phyloP scores from a whole-genome alignment of 2,113 vertebrate species.

The Nothocercus nigrocapillus region DNA sequence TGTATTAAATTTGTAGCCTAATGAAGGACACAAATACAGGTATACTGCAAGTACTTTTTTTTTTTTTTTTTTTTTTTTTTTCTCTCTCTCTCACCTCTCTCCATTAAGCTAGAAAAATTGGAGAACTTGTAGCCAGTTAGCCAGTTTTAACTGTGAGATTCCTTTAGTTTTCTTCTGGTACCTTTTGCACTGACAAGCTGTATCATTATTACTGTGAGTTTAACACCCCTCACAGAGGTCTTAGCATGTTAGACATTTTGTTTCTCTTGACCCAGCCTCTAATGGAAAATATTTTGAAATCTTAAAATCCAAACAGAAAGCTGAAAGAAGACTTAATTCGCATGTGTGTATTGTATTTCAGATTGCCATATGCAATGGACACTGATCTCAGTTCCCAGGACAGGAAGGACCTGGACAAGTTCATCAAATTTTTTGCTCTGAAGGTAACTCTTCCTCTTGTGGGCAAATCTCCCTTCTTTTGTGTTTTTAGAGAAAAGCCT shows the following conservation, averaged over 20 bases:
- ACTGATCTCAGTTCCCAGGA: constrained; percentile 96
- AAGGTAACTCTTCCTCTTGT: constrained; percentile 83
- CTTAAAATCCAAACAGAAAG: neutral
- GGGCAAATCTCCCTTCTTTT: constrained; percentile 6
- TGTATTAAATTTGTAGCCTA: neutral
- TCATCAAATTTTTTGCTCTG: constrained; percentile 98
- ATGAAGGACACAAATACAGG: neutral
- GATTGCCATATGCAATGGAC: constrained; percentile 91
- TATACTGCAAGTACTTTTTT: neutral
- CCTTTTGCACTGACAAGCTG: neutral
- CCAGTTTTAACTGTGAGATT: neutral
- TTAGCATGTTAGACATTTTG: neutral
- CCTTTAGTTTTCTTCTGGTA: neutral
- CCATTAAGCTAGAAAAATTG: neutral
- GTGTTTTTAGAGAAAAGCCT: neutral
- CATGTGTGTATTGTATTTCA: constrained; percentile 51
- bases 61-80: neutral
- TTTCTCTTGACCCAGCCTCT: neutral
- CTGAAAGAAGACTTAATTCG: neutral
- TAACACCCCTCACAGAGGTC: neutral
- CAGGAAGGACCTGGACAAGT: constrained; percentile 99
- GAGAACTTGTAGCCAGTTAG: neutral
- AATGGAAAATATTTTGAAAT: constrained; percentile 3
- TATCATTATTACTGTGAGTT: rapidly evolving
- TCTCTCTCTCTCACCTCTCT: neutral